Evolutionary conservation across 2,888 invertebrate genomes (phyloP), one percentile per base, ranked within the genome.

Genomic region (Gastrophysa polygoni): DNA sequence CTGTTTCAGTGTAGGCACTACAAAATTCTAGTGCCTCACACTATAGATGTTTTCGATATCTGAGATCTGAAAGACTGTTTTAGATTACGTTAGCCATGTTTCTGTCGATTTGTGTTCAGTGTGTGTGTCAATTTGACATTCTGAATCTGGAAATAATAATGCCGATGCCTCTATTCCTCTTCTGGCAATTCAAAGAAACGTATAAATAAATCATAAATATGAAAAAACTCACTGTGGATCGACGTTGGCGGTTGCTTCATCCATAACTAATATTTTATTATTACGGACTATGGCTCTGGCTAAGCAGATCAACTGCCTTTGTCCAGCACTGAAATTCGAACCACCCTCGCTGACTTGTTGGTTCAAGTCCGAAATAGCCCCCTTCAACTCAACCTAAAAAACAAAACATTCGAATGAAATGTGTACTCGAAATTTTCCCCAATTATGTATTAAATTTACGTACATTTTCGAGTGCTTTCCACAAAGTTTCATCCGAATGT

Each of bases 191-290:
- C n/a, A n/a, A n/a, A n/a, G n/a, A n/a, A n/a, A n/a, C n/a, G n/a
- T n/a, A n/a, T 29, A 14, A 6, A 17, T 17, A 8, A 49, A 20
- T 10, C 8, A 44, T 32, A 20, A 28, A 43, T 21, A 17, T 34
- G 7, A 20, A n/a, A n/a, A n/a, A n/a, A 64, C 66, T 64, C 59
- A 68, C 68, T 57, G 47, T 18, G 63, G 66, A 81, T 96, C 95
- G 1, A 95, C 93, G 79, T 95, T 95, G 2, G 95, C 95, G 0
- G 96, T 96, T 28, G 96, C 95, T 82, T 96, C 96, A 74, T 96
- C 96, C 66, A 96, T 83, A 29, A 96, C 89, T 1, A 96, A 84
- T 68, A 96, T 87, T 73, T 88, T 68, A 57, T 90, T 91, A 74
- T 90, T 89, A 48, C 90, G 84, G 0, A 96, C 85, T 66, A 96